Percentiles rank a stretch among this genome's conserved stretches.
Evolutionary conservation across 1,140 invertebrate species (phyloP).

Genomic region (Nixonia krombeini): DNA sequence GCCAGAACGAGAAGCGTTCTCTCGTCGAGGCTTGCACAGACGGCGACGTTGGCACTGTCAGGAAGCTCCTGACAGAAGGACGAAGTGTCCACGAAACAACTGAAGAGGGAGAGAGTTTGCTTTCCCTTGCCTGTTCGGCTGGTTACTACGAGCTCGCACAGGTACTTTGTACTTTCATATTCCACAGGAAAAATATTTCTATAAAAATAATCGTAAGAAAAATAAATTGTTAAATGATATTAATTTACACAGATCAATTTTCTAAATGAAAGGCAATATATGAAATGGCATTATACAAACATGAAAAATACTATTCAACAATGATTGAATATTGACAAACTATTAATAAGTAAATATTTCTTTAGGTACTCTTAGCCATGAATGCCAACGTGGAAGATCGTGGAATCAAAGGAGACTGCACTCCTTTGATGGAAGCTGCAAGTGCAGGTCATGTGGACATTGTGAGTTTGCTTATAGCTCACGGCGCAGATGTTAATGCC

Average conservation of each 20-base stretch:
- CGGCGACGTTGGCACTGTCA: slow-evolving; percentile 91
- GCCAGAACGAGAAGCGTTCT: slow-evolving; percentile 75
- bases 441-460: slow-evolving; percentile 96
- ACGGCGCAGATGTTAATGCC: slow-evolving; percentile 96
- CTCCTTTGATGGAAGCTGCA: slow-evolving; percentile 97
- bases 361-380: slow-evolving; percentile 93
- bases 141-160: slow-evolving; percentile 95
- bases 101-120: slow-evolving; percentile 92
- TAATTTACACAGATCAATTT: too few relatives aligned
- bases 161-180: too few relatives aligned
- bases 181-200: too few relatives aligned
- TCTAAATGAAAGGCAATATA: too few relatives aligned
- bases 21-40: slow-evolving; percentile 92
- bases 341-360: background rate
- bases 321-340: too few relatives aligned
- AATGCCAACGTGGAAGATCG: slow-evolving; percentile 97
- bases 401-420: slow-evolving; percentile 95
- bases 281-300: too few relatives aligned
- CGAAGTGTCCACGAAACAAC: slow-evolving; percentile 92
- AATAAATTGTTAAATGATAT: background rate
- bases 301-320: too few relatives aligned
- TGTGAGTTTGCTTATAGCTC: slow-evolving; percentile 89
- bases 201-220: background rate
- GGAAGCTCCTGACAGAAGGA: slow-evolving; percentile 91
- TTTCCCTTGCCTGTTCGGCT: slow-evolving; percentile 93